These are phyloP conservation scores for Lordiphosa stackelbergi DNA, from an alignment of 1,140 invertebrate genomes.

Conservation along the genomic window DNA sequence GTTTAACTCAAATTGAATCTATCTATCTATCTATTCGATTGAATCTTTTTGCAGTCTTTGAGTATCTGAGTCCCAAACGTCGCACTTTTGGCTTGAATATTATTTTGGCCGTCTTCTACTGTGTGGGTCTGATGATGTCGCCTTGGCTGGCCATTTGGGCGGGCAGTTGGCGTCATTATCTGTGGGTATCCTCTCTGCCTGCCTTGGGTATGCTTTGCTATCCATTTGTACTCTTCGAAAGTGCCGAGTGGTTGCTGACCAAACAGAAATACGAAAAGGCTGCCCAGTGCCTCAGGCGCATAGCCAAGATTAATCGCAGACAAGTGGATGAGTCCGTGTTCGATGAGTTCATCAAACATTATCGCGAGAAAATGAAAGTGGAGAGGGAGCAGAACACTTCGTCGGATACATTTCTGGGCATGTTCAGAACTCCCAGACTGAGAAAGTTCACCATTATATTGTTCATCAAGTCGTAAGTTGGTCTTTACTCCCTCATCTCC, in stretches of 20 bases:
- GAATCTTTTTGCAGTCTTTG: conserved; percentile 77
- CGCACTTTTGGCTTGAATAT: conserved; percentile 81
- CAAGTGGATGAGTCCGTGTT: conserved; percentile 77
- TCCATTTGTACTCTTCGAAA: conserved; percentile 80
- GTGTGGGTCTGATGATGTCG: conserved; percentile 78
- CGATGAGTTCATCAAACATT: conserved; percentile 72
- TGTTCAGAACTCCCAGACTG: conserved; percentile 79
- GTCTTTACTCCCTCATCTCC: neutral
- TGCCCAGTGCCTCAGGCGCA: conserved; percentile 78
- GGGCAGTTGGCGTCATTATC: conserved; percentile 79
- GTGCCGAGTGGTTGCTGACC: conserved; percentile 81
- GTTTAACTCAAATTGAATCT: neutral
- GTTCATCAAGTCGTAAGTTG: conserved; percentile 80
- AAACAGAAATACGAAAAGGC: conserved; percentile 79
- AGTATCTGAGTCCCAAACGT: conserved; percentile 80
- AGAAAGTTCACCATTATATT: conserved; percentile 79
- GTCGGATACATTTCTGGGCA: conserved; percentile 75
- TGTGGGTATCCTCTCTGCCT: conserved; percentile 78
- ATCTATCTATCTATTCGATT: too few species aligned
- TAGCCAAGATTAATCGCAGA: conserved; percentile 80
- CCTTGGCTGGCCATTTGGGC: conserved; percentile 80
- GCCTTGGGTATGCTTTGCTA: conserved; percentile 77
- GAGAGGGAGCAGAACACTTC: conserved; percentile 40
- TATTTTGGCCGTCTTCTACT: conserved; percentile 80
- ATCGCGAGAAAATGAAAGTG: conserved; percentile 45